These are phyloP conservation scores for Drosophila ananassae DNA, from an alignment of 1,140 invertebrate species.

Conservation along the genomic window DNA sequence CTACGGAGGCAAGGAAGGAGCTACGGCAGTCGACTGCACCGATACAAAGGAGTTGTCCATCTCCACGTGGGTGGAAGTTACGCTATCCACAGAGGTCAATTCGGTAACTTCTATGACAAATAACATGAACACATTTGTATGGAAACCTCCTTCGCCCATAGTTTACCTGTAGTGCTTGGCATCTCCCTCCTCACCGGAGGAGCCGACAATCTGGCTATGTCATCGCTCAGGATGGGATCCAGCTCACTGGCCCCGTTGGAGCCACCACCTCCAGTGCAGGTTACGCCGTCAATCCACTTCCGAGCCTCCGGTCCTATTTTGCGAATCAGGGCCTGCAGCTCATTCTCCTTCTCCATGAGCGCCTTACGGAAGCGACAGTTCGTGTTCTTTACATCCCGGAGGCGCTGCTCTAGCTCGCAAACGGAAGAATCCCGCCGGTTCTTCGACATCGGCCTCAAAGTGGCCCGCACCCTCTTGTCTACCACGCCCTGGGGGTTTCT, in stretches of 20 bases:
- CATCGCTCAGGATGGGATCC: slow-evolving; percentile 76
- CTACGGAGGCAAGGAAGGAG: slow-evolving; percentile 78
- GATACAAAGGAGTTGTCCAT: slow-evolving; percentile 80
- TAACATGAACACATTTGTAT: slow-evolving; percentile 50
- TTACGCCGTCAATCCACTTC: slow-evolving; percentile 83
- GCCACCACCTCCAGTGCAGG: slow-evolving; percentile 55
- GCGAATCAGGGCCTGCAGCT: slow-evolving; percentile 87
- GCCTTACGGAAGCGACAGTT: slow-evolving; percentile 92
- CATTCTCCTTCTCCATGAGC: slow-evolving; percentile 91
- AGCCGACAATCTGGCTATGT: slow-evolving; percentile 71
- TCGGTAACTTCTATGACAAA: slow-evolving; percentile 80
- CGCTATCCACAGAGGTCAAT: slow-evolving; percentile 82
- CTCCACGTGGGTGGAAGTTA: slow-evolving; percentile 83
- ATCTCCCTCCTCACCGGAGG: slow-evolving; percentile 77
- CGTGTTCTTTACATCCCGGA: slow-evolving; percentile 90
- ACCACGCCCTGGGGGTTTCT: slow-evolving; percentile 93
- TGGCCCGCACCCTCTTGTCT: slow-evolving; percentile 91
- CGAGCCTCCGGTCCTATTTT: slow-evolving; percentile 81
- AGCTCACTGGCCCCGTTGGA: slow-evolving; percentile 54
- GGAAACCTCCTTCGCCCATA: neutral
- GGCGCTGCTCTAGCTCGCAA: slow-evolving; percentile 90
- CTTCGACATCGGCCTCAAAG: slow-evolving; percentile 91
- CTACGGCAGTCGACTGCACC: slow-evolving; percentile 71
- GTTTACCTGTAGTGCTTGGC: slow-evolving; percentile 82
- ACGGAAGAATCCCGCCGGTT: slow-evolving; percentile 88